Base-by-base conservation (phyloP, 2,113 vertebrate genomes). In the Aptenodytes patagonicus region DNA sequence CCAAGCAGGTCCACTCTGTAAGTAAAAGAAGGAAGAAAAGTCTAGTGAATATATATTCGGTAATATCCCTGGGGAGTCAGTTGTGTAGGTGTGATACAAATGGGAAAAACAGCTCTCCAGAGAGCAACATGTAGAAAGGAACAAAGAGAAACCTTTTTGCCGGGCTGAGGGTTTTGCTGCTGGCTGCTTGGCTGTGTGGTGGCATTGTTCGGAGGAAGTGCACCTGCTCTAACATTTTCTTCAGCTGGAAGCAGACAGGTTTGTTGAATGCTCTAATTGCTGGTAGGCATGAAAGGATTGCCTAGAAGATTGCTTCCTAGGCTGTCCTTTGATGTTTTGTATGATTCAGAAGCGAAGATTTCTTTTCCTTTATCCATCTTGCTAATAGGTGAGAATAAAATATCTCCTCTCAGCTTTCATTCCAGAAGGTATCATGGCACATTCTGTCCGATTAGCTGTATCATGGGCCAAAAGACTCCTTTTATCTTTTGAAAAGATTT, bases 331-430 rank as follows among this genome's bases (percentile, higher is more conserved):
- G 94, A 97, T 96, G 93, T 97, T 94, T 65, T 1, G 0, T 91
- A 47, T 38, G 52, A 89, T 71, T 91, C 93, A 61, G 89, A 96
- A 91, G 87, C 1, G 3, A 91, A 91, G 84, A 76, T 91, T 91
- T 96, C 89, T 95, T 89, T 92, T 91, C 47, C 93, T 96, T 96
- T 96, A 87, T 94, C 89, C 81, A 32, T 85, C 81, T 85, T 94
- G 83, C 84, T 91, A 96, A 96, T 95, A 95, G 91, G 90, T 97
- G 84, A 93, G 78, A 95, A 96, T 97, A 68, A 89, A 96, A 96
- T 87, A 70, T 60, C 47, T 83, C 44, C 65, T 81, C 81, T 89
- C 38, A 28, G 81, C 91, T 96, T 96, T 96, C 81, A 95, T 93
- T 96, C 77, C 65, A 91, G 88, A 97, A 89, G 47, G 72, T 82